Conservation (phyloP, 1,140 invertebrate species). For the Andrena cerasifolii region DNA sequence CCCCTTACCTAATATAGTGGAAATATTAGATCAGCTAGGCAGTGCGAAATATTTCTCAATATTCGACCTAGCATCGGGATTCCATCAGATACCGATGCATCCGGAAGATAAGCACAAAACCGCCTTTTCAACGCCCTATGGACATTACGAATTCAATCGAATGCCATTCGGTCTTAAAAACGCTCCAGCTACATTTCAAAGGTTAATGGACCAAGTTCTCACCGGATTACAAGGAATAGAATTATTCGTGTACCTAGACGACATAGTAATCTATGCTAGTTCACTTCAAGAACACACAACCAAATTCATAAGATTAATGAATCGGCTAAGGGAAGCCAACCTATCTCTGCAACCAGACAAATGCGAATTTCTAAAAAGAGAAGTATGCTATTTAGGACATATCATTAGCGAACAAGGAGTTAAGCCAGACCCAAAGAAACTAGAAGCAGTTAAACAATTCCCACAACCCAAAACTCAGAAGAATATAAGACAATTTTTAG, state of each 20-base stretch:
- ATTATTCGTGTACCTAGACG: slow-evolving; percentile 1
- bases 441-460: background rate
- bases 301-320: background rate
- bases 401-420: background rate
- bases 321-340: background rate
- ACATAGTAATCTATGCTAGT: background rate
- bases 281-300: background rate
- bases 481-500: too few species aligned
- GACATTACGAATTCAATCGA: background rate
- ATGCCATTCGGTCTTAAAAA: background rate
- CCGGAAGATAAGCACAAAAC: background rate
- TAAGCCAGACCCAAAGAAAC: background rate
- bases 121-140: background rate
- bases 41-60: background rate
- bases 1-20: background rate
- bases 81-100: background rate
- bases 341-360: slow-evolving; percentile 1
- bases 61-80: background rate
- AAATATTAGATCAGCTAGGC: background rate
- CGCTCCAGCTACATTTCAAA: background rate
- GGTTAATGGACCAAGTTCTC: background rate
- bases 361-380: background rate
- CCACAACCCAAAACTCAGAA: background rate
- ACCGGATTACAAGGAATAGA: background rate
- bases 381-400: background rate